Evolutionary conservation across 2,113 vertebrate genomes (phyloP).

Genomic region (crab-eating macaque (Macaca fascicularis)): T2T-MFA8v1.1 NC_088376.1:129399001-129399500

Average conservation of each 20-base stretch:
- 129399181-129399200: neutral
- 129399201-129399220: neutral
- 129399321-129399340: neutral
- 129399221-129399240: constrained; percentile 8
- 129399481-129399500: neutral
- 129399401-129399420: neutral
- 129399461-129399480: neutral
- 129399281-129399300: neutral
- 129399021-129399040: neutral
- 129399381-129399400: neutral
- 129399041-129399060: neutral
- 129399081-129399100: neutral
- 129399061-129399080: neutral
- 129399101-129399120: neutral
- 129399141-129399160: neutral
- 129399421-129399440: neutral
- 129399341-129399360: neutral
- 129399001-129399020: neutral
- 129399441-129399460: neutral
- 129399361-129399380: neutral
- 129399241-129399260: neutral
- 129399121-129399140: neutral
- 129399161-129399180: neutral
- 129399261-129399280: neutral
- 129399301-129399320: neutral